These are phyloP conservation scores for Ciconia maguari DNA, from an alignment of 2,113 vertebrate genomes.

Conservation along the genomic window DNA sequence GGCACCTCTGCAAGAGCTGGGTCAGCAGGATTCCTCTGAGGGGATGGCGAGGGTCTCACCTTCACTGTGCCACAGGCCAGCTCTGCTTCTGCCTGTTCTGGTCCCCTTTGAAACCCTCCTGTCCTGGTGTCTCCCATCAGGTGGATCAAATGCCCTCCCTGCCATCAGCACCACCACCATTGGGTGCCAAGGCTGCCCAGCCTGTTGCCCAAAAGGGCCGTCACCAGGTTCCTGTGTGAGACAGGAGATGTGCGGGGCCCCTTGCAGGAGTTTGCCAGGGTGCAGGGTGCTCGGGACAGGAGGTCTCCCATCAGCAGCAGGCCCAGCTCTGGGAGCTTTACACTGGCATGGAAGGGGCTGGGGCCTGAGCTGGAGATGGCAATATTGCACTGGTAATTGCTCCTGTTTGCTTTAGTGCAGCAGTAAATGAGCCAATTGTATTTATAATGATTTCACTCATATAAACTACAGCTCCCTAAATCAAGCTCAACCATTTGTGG, in stretches of 20 bases:
- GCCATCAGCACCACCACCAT: background rate
- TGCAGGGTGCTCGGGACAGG: background rate
- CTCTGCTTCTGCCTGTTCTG: background rate
- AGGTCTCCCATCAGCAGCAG: background rate
- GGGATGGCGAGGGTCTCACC: background rate
- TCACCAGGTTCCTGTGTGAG: background rate
- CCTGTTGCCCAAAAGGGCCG: background rate
- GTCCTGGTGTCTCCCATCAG: background rate
- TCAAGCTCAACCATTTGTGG: background rate
- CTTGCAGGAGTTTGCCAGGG: background rate
- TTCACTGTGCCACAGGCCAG: background rate
- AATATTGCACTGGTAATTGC: background rate
- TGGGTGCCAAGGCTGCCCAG: background rate
- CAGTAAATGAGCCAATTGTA: background rate
- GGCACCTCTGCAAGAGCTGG: background rate
- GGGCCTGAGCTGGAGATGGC: background rate
- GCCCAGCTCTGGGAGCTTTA: background rate
- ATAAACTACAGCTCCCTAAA: background rate
- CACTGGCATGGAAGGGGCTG: background rate
- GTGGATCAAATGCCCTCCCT: background rate
- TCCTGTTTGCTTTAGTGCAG: background rate
- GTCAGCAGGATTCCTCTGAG: background rate
- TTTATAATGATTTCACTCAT: background rate
- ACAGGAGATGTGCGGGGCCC: background rate
- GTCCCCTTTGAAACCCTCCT: background rate